Evolutionary conservation across 2,113 vertebrate genomes (phyloP).

Genomic region (Salvelinus alpinus): DNA sequence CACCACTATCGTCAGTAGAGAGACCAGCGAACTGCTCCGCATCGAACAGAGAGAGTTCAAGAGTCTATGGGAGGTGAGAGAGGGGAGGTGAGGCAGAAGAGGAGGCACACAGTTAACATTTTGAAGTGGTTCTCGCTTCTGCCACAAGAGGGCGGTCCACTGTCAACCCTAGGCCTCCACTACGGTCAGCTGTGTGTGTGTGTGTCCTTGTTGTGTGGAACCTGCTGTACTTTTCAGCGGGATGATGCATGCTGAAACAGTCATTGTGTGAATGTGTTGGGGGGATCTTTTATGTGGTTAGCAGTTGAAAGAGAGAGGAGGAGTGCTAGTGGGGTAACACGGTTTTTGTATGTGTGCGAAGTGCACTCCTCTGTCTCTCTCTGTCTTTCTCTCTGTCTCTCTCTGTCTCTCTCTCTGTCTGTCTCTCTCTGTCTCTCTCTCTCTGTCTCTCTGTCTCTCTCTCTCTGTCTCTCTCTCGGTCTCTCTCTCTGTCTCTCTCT

Average conservation of each 20-base stretch:
- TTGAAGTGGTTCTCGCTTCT: neutral
- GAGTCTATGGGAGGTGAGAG: constrained; percentile 93
- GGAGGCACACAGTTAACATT: neutral
- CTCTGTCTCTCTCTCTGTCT: neutral
- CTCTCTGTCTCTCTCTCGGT: no score
- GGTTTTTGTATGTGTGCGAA: no score
- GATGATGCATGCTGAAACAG: no score
- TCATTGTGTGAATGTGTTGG: no score
- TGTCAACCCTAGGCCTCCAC: neutral
- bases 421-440: neutral
- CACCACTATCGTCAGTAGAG: constrained; percentile 94
- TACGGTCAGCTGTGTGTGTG: neutral
- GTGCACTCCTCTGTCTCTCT: neutral
- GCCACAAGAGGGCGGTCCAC: neutral
- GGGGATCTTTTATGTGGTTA: no score
- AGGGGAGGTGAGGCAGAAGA: constrained; percentile 70
- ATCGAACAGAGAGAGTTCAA: constrained; percentile 98
- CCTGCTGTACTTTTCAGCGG: no score
- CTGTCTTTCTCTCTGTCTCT: neutral
- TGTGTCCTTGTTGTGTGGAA: neutral
- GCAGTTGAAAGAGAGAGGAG: neutral
- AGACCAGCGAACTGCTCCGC: constrained; percentile 91
- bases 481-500: neutral
- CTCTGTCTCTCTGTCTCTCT: no score
- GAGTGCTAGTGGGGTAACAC: neutral